Conservation (phyloP, 2,113 vertebrate species). For the Ceratotherium simum region DNA sequence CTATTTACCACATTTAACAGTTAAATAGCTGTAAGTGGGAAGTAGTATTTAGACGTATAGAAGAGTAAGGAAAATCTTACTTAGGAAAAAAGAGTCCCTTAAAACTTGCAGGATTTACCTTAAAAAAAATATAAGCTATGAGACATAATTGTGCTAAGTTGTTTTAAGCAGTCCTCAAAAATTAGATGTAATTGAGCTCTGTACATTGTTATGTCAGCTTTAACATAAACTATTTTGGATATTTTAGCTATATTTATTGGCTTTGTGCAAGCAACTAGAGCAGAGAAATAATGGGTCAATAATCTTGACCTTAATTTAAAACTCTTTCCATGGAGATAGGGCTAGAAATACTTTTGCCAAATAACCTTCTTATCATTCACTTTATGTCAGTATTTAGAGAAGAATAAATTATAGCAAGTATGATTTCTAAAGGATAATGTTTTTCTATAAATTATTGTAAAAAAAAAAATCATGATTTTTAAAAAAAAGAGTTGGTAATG, state of each 20-base stretch:
- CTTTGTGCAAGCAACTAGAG: conserved; percentile 53
- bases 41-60: conserved; percentile 16
- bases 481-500: background rate
- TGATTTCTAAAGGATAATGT: conserved; percentile 69
- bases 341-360: conserved; percentile 70
- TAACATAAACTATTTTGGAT: background rate
- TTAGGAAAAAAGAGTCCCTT: background rate
- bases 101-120: background rate
- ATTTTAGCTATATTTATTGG: conserved; percentile 38
- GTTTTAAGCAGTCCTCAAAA: conserved; percentile 35
- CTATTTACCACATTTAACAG: background rate
- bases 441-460: conserved; percentile 69
- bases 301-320: conserved; percentile 61
- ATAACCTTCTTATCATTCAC: conserved; percentile 51
- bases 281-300: conserved; percentile 55
- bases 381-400: conserved; percentile 69
- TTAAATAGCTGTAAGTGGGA: background rate
- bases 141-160: background rate
- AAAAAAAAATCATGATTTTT: conserved; percentile 67
- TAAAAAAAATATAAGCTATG: background rate
- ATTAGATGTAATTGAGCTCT: conserved; percentile 4
- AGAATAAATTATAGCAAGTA: conserved; percentile 46
- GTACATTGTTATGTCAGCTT: background rate
- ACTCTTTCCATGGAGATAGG: conserved; percentile 27
- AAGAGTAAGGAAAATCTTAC: conserved; percentile 19